Evolutionary conservation across 2,797 vertebrate species (phyloP), one percentile per base, ranked within the genome.

Genomic region (Squalus acanthias): DNA sequence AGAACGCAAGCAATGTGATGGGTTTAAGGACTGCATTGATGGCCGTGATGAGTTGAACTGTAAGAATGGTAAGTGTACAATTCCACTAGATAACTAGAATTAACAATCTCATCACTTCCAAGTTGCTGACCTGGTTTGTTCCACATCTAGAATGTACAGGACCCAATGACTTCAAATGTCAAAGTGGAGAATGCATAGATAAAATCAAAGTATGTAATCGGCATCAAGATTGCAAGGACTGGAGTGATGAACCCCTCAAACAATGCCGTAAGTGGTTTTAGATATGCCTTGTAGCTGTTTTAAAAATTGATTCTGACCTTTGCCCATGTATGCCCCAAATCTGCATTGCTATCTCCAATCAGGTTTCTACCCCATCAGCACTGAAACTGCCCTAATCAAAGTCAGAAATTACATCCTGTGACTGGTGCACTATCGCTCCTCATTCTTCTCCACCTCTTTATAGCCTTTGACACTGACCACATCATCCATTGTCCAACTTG

Each of bases 161-260:
- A 95, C 98, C 99, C 24, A 98, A 99, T 65, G 99, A 99, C 97
- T 99, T 99, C 98, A 99, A 99, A 97, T 99, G 99, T 98, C 98
- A 98, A 97, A 99, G 98, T 57, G 99, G 99, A 15, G 99, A 99
- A 96, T 99, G 99, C 97, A 99, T 99, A 63, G 99, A 99, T 96
- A 98, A 98, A 97, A 98, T 96, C 97, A 99, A 99, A 98, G 99
- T 99, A 9, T 99, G 99, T 97, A 99, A 99, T 98, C 98, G 98
- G 97, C 98, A 98, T 96, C 97, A 98, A 87, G 99, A 99, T 98
- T 99, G 99, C 98, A 98, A 98, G 0, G 99, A 99, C 97, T 99
- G 99, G 99, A 99, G 99, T 29, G 99, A 99, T 22, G 99, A 99
- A 92, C 99, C 99, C 50, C 98, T 99, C 95, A 98, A 99, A 92